Conservation (phyloP, 2,113 vertebrate genomes). For the Syngnathus scovelli region DNA sequence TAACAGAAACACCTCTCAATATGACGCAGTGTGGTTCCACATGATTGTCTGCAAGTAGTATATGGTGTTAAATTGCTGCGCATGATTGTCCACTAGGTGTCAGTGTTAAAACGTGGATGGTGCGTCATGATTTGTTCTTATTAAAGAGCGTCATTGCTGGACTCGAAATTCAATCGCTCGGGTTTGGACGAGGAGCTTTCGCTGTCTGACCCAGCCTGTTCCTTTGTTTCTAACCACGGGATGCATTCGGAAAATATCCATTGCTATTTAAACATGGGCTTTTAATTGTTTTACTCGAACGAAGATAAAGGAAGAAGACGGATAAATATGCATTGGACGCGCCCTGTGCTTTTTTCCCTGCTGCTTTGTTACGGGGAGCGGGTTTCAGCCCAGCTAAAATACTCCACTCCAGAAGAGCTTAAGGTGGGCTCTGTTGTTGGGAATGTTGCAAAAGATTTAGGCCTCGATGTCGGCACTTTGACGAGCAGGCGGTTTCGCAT, state of each 20-base stretch:
- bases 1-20: too few species aligned
- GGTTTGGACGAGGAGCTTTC: background rate
- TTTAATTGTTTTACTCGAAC: background rate
- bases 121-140: too few species aligned
- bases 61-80: too few species aligned
- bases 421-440: conserved; percentile 42
- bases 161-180: background rate
- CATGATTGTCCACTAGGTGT: background rate
- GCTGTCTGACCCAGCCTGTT: background rate
- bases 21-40: too few species aligned
- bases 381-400: conserved; percentile 45
- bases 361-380: background rate
- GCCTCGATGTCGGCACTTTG: conserved; percentile 41
- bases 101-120: conserved; percentile 1
- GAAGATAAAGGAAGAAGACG: background rate
- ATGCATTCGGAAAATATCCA: too few species aligned
- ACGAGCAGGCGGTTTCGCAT: conserved; percentile 56
- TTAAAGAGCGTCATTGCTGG: background rate
- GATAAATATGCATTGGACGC: background rate
- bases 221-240: too few species aligned
- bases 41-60: too few species aligned
- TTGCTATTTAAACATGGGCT: background rate
- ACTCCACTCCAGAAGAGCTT: conserved; percentile 58
- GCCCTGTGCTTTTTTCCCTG: background rate
- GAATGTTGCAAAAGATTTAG: conserved; percentile 65